phyloP scores from a whole-genome alignment of 2,888 invertebrate species.

The Watsonalla binaria region DNA sequence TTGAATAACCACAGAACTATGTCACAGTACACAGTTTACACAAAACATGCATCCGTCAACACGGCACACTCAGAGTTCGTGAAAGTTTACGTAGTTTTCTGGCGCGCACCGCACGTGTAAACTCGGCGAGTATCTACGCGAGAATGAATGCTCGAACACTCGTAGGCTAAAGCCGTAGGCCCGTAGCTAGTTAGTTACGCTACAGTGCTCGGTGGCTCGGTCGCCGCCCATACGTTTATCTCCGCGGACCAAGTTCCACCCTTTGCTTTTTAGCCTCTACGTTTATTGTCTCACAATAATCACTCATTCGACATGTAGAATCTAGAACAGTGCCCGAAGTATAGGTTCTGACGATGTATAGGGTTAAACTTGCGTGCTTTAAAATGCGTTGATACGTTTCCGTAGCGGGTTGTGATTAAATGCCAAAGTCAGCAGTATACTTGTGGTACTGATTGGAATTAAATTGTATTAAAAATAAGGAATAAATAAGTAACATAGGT shows the following conservation, averaged over 20 bases:
- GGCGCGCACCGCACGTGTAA: constrained; percentile 19
- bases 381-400: too few relatives aligned
- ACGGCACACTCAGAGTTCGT: constrained; percentile 23
- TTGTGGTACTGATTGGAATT: too few relatives aligned
- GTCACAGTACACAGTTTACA: constrained; percentile 1
- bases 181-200: constrained; percentile 6
- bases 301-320: background rate
- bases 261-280: constrained; percentile 38
- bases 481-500: too few relatives aligned
- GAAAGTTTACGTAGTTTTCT: constrained; percentile 35
- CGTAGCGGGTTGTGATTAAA: too few relatives aligned
- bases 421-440: too few relatives aligned
- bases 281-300: constrained; percentile 24
- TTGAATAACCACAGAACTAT: background rate
- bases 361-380: too few relatives aligned
- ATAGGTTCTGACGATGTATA: too few relatives aligned
- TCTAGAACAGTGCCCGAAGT: too few relatives aligned
- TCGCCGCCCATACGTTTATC: constrained; percentile 26
- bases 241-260: constrained; percentile 29
- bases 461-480: too few relatives aligned
- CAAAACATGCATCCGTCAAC: constrained; percentile 12
- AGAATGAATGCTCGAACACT: constrained; percentile 18
- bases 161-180: constrained; percentile 2
- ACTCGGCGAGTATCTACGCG: constrained; percentile 23
- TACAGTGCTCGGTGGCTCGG: constrained; percentile 15